These are phyloP conservation scores for Amniataba percoides DNA, from an alignment of 2,797 vertebrate genomes.

Conservation along the genomic window DNA sequence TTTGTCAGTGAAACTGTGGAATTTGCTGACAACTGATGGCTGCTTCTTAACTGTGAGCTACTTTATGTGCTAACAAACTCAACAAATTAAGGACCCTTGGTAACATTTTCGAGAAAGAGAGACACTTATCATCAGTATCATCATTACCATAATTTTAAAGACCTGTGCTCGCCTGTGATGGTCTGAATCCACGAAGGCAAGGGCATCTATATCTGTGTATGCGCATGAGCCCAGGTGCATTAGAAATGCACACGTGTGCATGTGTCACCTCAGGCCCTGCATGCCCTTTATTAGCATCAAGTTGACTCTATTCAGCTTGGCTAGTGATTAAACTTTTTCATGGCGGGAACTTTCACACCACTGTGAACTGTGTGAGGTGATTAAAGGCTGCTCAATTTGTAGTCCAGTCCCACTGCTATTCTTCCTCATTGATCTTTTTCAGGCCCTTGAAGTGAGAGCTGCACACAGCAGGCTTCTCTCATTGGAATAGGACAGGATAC, in stretches of 20 bases:
- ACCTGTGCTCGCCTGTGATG: neutral
- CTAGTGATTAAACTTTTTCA: conserved; percentile 83
- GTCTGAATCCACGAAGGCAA: conserved; percentile 18
- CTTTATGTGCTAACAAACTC: conserved; percentile 27
- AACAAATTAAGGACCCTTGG: conserved; percentile 15
- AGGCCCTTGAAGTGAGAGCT: conserved; percentile 73
- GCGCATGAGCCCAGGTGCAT: conserved; percentile 2
- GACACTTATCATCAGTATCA: conserved; percentile 5
- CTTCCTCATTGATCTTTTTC: conserved; percentile 79
- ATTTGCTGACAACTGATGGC: conserved; percentile 51
- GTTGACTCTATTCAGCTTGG: conserved; percentile 78
- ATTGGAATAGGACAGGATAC: conserved; percentile 49
- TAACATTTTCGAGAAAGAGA: conserved; percentile 13
- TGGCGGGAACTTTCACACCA: conserved; percentile 77
- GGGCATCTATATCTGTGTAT: neutral
- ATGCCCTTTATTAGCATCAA: conserved; percentile 73
- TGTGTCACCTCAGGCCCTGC: conserved; percentile 45
- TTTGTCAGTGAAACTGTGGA: conserved; percentile 51
- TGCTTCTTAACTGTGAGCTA: conserved; percentile 28
- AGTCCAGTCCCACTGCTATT: conserved; percentile 75
- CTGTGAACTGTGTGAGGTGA: conserved; percentile 80
- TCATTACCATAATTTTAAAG: neutral
- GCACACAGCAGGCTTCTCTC: conserved; percentile 59
- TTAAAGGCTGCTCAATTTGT: conserved; percentile 80
- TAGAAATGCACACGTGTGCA: conserved; percentile 21